Evolutionary conservation across 2,797 vertebrate genomes (phyloP), one percentile per base, ranked within the genome.

Genomic region (Podargus strigoides): DNA sequence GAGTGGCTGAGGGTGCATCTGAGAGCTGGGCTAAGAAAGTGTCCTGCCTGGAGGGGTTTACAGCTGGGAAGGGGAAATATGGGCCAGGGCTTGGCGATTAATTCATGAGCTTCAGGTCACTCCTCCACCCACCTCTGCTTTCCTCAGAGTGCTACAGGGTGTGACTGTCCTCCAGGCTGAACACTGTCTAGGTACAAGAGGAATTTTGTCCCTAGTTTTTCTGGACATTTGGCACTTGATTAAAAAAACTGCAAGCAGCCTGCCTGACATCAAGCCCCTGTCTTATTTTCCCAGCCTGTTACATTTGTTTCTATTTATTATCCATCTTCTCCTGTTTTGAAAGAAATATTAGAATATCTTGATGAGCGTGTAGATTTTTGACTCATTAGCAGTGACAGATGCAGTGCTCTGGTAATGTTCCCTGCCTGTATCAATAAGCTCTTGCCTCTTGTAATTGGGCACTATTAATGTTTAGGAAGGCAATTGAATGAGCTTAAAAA

Each of bases 1-100:
- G 2, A 4, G 39, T 85, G 74, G 59, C 70, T 82, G 42, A 79
- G 70, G 39, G 32, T 84, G 11, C 42, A 46, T 79, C 67, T 85
- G 36, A n/a, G 62, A 55, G 21, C 46, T 32, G 49, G 47, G 67
- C 83, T 67, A 50, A 53, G 69, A 12, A 24, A n/a, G 10, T 5
- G 4, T 41, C 63, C 21, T 89, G 70, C 56, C 59, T 46, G 20
- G 14, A 46, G 77, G n/a, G 46, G 19, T 36, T 85, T 87, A 19
- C 10, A 60, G 8, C 60, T 50, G 34, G 47, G 49, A 83, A 63
- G 24, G 37, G 60, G 37, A 53, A 81, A 82, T 30, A 12, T 0
- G 42, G 68, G 56, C 12, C 64, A 83, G 26, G 0, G 0, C 32
- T 70, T 36, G 0, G 0, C 72, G 62, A 78, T 80, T 74, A 72